A percentile compares a stretch with the other conserved stretches of the same genome.
Evolutionary conservation across 2,113 vertebrate genomes (phyloP).

Genomic region (Polypterus bichir): DNA sequence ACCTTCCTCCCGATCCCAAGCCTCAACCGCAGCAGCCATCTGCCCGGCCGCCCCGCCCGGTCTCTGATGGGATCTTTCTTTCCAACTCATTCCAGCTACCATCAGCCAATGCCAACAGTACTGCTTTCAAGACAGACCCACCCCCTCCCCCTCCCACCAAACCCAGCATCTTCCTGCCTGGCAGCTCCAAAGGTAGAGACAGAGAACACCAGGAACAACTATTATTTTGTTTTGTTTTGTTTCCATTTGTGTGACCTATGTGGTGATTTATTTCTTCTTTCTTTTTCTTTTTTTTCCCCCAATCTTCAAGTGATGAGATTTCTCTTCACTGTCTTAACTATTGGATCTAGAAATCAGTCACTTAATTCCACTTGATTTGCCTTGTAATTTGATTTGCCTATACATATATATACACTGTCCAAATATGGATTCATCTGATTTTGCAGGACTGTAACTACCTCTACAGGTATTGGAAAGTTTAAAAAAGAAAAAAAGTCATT

Average conservation of each 20-base stretch:
- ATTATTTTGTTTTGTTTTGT: slow-evolving; percentile 27
- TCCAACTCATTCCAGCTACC: slow-evolving; percentile 78
- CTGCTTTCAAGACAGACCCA: slow-evolving; percentile 51
- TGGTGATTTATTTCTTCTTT: slow-evolving; percentile 4
- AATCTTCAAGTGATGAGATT: no score
- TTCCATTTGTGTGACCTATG: slow-evolving; percentile 14
- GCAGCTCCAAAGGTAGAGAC: slow-evolving; percentile 72
- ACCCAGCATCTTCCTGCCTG: slow-evolving; percentile 52
- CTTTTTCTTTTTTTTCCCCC: slow-evolving; percentile 13
- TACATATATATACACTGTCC: no score
- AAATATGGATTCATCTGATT: no score
- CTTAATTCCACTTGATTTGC: no score
- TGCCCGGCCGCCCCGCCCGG: slow-evolving; percentile 69
- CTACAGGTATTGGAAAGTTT: no score
- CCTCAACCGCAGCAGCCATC: slow-evolving; percentile 56
- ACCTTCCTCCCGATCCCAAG: slow-evolving; percentile 61
- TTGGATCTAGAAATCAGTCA: no score
- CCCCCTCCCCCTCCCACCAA: slow-evolving; percentile 66
- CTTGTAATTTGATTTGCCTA: no score
- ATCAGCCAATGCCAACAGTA: slow-evolving; percentile 88
- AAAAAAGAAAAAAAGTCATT: no score
- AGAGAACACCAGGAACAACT: slow-evolving; percentile 21
- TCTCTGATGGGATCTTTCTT: slow-evolving; percentile 90
- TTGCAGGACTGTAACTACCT: no score
- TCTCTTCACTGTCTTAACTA: no score